These are phyloP conservation scores for Nasonovia ribisnigri DNA, from an alignment of 2,888 invertebrate species.

Conservation along the genomic window DNA sequence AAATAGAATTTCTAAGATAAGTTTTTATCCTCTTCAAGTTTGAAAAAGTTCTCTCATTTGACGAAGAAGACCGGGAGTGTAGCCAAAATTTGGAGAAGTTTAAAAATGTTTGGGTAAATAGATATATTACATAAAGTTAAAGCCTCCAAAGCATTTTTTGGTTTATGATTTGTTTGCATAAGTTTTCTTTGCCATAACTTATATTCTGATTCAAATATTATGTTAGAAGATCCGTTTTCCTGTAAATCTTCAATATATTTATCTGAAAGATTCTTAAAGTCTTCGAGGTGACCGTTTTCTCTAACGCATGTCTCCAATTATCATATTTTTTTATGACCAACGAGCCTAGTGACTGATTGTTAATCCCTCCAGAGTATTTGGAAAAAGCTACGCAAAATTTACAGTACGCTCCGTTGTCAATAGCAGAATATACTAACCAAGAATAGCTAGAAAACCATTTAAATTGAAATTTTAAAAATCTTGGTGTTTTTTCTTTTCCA, in stretches of 20 bases:
- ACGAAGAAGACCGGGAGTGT: no score
- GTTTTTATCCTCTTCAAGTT: no score
- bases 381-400: conserved; percentile 50
- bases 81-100: no score
- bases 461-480: conserved; percentile 48
- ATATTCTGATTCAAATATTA: no score
- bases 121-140: no score
- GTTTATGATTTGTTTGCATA: no score
- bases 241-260: conserved; percentile 16
- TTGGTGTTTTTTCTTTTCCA: not conserved
- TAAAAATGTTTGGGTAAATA: no score
- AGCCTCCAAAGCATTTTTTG: no score
- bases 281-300: conserved; percentile 12
- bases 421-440: conserved; percentile 54
- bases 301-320: conserved; percentile 18
- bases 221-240: not conserved
- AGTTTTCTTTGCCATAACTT: no score
- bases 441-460: conserved; percentile 26
- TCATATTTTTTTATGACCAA: conserved; percentile 30
- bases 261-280: not conserved
- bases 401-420: conserved; percentile 45
- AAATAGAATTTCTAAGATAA: no score
- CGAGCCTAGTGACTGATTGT: conserved; percentile 11
- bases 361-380: not conserved
- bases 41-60: no score